These are phyloP conservation scores for Calephelis virginiensis DNA, from an alignment of 1,140 invertebrate genomes.

Conservation along the genomic window DNA sequence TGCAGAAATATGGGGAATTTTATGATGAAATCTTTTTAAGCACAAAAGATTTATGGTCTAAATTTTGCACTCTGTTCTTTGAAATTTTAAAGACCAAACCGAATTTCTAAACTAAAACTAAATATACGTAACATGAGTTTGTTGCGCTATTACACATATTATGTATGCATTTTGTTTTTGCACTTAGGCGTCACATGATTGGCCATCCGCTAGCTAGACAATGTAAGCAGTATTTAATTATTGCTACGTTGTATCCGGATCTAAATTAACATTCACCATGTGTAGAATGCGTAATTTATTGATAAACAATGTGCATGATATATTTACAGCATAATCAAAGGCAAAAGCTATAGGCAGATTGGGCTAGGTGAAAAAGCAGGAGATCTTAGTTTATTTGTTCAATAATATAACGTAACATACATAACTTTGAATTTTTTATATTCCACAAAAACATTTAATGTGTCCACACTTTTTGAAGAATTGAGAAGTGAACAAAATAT, in stretches of 20 bases:
- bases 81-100: no score
- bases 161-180: not conserved
- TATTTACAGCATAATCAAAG: no score
- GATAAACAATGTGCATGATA: not conserved
- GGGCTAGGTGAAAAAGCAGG: no score
- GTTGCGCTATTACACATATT: not conserved
- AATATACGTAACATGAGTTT: no score
- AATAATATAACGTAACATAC: no score
- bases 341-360: no score
- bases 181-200: not conserved
- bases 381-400: no score
- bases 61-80: not conserved
- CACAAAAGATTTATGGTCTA: not conserved
- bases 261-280: constrained; percentile 11
- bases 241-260: constrained; percentile 13
- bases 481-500: no score
- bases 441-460: no score
- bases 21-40: not conserved
- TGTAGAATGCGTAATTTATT: constrained; percentile 11
- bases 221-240: constrained; percentile 15
- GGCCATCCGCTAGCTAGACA: constrained; percentile 3
- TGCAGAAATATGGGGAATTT: not conserved
- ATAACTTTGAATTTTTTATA: no score
- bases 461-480: no score
- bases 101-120: no score